Conservation (phyloP, 2,113 vertebrate genomes). For the Marmota flaviventris region DNA sequence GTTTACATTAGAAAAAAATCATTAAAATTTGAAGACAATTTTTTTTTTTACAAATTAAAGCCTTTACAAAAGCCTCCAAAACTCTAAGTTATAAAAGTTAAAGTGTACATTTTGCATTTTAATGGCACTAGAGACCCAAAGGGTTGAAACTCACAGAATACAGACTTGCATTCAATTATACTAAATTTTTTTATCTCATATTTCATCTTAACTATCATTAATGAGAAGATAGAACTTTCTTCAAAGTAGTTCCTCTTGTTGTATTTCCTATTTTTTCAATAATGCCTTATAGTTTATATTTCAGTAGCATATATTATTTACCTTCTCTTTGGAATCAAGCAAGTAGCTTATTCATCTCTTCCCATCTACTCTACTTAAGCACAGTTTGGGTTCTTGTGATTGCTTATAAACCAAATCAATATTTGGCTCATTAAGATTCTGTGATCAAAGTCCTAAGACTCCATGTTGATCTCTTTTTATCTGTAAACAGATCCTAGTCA, state of each 20-base stretch:
- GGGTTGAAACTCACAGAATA: not conserved
- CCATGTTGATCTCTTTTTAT: slow-evolving; percentile 70
- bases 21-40: slow-evolving; percentile 29
- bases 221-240: not conserved
- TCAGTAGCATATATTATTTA: slow-evolving; percentile 42
- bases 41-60: slow-evolving; percentile 10
- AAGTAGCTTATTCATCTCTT: slow-evolving; percentile 50
- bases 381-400: slow-evolving; percentile 67
- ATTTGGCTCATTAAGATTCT: slow-evolving; percentile 83
- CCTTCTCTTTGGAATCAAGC: slow-evolving; percentile 65
- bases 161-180: not conserved
- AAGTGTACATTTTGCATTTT: slow-evolving; percentile 35
- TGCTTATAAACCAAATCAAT: slow-evolving; percentile 83
- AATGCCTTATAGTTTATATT: slow-evolving; percentile 23
- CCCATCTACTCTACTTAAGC: slow-evolving; percentile 34
- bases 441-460: slow-evolving; percentile 73
- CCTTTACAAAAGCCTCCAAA: not conserved
- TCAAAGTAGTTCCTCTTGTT: not conserved
- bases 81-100: not conserved
- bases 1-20: slow-evolving; percentile 2
- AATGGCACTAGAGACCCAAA: not conserved
- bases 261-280: not conserved
- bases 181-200: not conserved
- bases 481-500: slow-evolving; percentile 74
- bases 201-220: not conserved